A percentile compares a stretch with the other conserved stretches of the same genome.
Conservation (phyloP, 2,113 vertebrate genomes). For the Microcebus jonahi region DNA sequence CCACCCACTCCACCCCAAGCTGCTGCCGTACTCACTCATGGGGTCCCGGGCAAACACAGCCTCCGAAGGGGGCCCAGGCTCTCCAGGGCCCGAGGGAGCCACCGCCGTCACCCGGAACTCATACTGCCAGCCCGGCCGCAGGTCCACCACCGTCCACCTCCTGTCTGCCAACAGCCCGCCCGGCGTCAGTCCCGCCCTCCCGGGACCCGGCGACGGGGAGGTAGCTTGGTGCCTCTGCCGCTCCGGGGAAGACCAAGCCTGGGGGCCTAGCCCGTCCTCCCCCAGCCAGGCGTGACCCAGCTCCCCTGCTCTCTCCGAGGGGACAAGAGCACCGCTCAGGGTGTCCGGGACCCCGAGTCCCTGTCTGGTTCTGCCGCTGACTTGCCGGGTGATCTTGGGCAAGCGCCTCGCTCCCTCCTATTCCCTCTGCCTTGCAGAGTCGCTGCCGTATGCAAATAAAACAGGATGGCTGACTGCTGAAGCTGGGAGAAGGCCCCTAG, state of each 20-base stretch:
- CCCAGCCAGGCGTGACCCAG: rapidly evolving
- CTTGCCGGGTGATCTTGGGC: background rate
- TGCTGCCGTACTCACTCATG: slow-evolving; percentile 84
- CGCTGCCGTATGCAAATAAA: background rate
- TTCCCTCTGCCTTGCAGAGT: background rate
- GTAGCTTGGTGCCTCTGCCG: background rate
- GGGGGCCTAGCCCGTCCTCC: background rate
- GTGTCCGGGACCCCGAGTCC: rapidly evolving
- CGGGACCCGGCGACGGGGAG: rapidly evolving
- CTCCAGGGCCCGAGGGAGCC: slow-evolving; percentile 90
- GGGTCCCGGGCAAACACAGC: slow-evolving; percentile 89
- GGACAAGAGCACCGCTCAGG: background rate
- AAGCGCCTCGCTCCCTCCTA: background rate
- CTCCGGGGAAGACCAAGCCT: background rate
- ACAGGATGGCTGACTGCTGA: background rate
- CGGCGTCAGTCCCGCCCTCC: background rate
- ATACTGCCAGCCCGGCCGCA: slow-evolving; percentile 91
- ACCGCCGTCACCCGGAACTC: slow-evolving; percentile 93
- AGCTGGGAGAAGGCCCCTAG: background rate
- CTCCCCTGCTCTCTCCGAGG: background rate
- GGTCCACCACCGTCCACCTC: slow-evolving; percentile 83
- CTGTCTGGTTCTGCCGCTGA: background rate
- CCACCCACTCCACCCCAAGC: too few relatives aligned
- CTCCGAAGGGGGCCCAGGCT: slow-evolving; percentile 89
- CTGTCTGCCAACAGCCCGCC: slow-evolving; percentile 82